Base-by-base conservation (phyloP, 2,113 vertebrate genomes). In the Ellobius talpinus region DNA sequence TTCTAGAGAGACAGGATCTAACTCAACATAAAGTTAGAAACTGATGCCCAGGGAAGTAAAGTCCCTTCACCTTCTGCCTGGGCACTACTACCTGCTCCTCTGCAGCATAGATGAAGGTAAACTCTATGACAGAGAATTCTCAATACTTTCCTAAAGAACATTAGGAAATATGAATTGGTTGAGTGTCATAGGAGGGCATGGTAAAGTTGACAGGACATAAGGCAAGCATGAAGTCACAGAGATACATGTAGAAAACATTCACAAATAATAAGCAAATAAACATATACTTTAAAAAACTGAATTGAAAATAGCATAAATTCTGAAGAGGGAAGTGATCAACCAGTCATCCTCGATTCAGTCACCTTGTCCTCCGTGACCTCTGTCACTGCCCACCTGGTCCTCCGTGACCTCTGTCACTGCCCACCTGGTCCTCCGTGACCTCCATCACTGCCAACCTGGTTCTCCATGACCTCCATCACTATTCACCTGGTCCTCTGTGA, bases 131-230 rank as follows among this genome's bases (percentile, higher is more conserved):
- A 81, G 85, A 94, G 95, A 58, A 24, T 66, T 89, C 91, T 94
- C 78, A 86, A 92, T 97, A 93, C 78, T 26, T 79, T 89, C 91
- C 89, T 96, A 81, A 52, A 93, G 72, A 93, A 92, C 84, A 96
- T 87, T 88, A 96, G 91, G 72, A 96, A 96, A 95, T 89, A 90
- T 76, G 82, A 96, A 96, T 91, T 91, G 96, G 78, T 89, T 91
- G 78, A 97, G 87, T 76, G 89, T 95, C 84, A 90, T 93, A 96
- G 90, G 87, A 96, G 89, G 76, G 73, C 39, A 87, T 66, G 7
- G 7, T 36, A 86, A 92, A 90, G 94, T 81, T 81, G 84, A 90
- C 63, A 10, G 58, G 24, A 29, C n/a, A 31, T 26, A 42, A 63
- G 14, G 13, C 58, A 84, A 13, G 14, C 26, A 29, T 31, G 55